phyloP scores from a whole-genome alignment of 1,140 invertebrate genomes.

The Notospermus geniculatus region DNA sequence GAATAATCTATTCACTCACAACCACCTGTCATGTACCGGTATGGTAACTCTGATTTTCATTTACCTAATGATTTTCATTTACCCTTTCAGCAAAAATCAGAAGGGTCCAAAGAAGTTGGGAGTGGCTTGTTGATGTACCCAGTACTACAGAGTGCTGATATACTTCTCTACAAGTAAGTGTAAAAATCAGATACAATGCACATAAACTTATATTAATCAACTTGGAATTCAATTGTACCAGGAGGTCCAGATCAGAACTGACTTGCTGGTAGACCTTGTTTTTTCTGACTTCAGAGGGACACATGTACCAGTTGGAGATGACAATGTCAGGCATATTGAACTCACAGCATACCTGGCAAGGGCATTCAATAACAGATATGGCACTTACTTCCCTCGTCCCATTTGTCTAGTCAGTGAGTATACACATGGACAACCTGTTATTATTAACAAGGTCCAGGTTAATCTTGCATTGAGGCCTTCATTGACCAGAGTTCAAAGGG shows the following conservation, averaged over 20 bases:
- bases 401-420: conserved; percentile 64
- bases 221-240: too few relatives aligned
- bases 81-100: conserved; percentile 70
- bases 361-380: conserved; percentile 63
- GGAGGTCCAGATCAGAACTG: too few relatives aligned
- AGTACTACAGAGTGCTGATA: conserved; percentile 91
- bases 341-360: conserved; percentile 78
- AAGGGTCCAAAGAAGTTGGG: conserved; percentile 71
- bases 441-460: not conserved
- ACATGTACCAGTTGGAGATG: conserved; percentile 91
- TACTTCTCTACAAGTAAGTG: conserved; percentile 83
- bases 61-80: too few relatives aligned
- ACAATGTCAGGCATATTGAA: conserved; percentile 90
- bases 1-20: too few relatives aligned
- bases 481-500: too few relatives aligned
- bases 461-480: too few relatives aligned
- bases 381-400: conserved; percentile 73
- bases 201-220: too few relatives aligned
- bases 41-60: too few relatives aligned
- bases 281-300: conserved; percentile 77
- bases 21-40: conserved; percentile 3
- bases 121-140: conserved; percentile 89
- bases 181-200: too few relatives aligned
- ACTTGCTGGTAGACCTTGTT: too few relatives aligned
- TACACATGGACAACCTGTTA: not conserved